Evolutionary conservation across 2,888 invertebrate genomes (phyloP).

Genomic region (Coleophora deauratella): DNA sequence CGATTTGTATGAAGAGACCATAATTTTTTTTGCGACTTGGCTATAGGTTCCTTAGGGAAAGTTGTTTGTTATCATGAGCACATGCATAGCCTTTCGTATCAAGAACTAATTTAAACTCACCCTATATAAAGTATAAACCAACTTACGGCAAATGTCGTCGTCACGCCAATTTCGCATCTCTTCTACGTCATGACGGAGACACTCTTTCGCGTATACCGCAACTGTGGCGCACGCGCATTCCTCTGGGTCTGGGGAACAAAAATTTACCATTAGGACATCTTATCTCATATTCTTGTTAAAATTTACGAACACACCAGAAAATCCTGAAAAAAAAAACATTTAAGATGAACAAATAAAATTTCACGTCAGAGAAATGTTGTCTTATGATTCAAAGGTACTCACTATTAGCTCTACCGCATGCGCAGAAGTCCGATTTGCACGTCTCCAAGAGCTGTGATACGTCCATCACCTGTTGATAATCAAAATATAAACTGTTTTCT

Average conservation of each 20-base stretch:
- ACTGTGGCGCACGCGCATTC: slow-evolving; percentile 85
- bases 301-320: no score
- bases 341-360: no score
- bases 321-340: no score
- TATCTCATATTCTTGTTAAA: background rate
- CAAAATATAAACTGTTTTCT: no score
- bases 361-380: no score
- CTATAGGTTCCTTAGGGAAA: no score
- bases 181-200: slow-evolving; percentile 77
- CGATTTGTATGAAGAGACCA: no score
- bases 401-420: slow-evolving; percentile 69
- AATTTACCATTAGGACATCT: background rate
- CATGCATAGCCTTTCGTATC: no score
- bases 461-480: slow-evolving; percentile 71
- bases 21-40: no score
- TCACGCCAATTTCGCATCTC: slow-evolving; percentile 84
- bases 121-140: no score
- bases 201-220: slow-evolving; percentile 85
- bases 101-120: no score
- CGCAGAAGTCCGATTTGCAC: slow-evolving; percentile 88
- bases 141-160: slow-evolving; percentile 88
- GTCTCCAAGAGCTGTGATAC: slow-evolving; percentile 78
- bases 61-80: no score
- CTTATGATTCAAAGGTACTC: slow-evolving; percentile 20
- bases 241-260: slow-evolving; percentile 36